phyloP scores from a whole-genome alignment of 1,140 invertebrate genomes.

The Apis cerana region DNA sequence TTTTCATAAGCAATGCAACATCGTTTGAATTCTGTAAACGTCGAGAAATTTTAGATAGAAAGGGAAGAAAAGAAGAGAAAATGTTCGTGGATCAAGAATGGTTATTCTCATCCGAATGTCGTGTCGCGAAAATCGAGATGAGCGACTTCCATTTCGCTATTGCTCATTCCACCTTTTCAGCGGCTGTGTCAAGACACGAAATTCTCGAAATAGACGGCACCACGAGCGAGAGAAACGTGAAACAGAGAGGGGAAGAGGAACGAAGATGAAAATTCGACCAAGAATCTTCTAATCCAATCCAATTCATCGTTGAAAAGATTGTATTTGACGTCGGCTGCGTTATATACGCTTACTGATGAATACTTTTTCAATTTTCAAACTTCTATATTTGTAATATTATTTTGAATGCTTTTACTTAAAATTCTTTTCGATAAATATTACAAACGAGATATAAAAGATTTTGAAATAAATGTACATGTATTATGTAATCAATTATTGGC shows the following conservation, averaged over 20 bases:
- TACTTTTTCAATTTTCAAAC: too few species aligned
- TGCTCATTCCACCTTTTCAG: slow-evolving; percentile 15
- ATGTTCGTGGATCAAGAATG: background rate
- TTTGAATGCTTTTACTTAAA: too few species aligned
- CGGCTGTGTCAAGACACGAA: slow-evolving; percentile 33
- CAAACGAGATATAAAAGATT: too few species aligned
- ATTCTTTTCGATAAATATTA: too few species aligned
- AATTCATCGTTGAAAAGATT: slow-evolving; percentile 4
- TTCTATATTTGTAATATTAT: too few species aligned
- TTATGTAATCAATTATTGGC: too few species aligned
- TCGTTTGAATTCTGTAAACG: background rate
- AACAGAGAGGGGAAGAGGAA: slow-evolving; percentile 11
- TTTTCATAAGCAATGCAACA: background rate
- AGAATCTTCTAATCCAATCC: background rate
- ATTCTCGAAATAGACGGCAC: slow-evolving; percentile 44
- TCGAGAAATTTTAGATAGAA: background rate
- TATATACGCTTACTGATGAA: too few species aligned
- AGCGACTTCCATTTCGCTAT: slow-evolving; percentile 28
- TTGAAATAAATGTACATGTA: too few species aligned
- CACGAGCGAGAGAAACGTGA: background rate
- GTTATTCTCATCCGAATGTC: slow-evolving; percentile 14
- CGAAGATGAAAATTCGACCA: slow-evolving; percentile 47
- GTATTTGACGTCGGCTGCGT: background rate
- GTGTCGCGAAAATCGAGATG: slow-evolving; percentile 33
- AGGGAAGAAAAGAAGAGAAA: background rate